Base-by-base conservation (phyloP, 2,888 invertebrate genomes). In the Dione vanillae region DNA sequence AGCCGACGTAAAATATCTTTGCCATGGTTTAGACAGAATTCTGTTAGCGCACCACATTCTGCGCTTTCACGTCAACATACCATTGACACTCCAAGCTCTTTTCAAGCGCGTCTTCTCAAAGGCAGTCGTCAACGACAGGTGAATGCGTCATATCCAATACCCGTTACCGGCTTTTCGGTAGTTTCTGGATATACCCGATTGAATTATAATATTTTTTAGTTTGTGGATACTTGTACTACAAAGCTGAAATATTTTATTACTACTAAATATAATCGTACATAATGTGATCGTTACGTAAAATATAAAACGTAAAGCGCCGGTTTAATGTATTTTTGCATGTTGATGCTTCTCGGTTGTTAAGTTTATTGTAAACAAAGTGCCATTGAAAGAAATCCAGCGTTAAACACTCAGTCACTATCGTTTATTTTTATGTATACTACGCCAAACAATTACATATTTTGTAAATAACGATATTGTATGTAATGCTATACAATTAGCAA, bases 1-100 rank as follows among this genome's bases (percentile, higher is more conserved):
- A 95, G 95, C 78, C 95, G 96, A 74, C 95, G 97, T 82, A 98
- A 97, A 91, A 97, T 97, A 80, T 97, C 97, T 69, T 92, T 97
- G 85, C 97, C 97, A 77, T 98, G 97, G 97, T 97, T 97, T 90
- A 94, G 97, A 67, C 97, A 97, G 89, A 95, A 95, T 81, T 97
- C 97, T 73, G 95, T 96, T 78, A 94, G 95, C 82, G 94, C 95
- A 80, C 94, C 95, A 67, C 97, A 96, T 89, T 96, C 96, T 74
- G 94, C 95, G 69, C 95, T 97, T 70, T 95, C 97, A 73, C 95
- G 97, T 69, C 97, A 97, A 88, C 97, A 97, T 88, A 97, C 97
- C 89, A 97, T 98, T 92, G 97, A 97, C 91, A 97, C 97, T 77
- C 97, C 97, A 83, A 95, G 97, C 87, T 96, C 97, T 74, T 97